Percentiles rank a stretch among this genome's conserved stretches.
Evolutionary conservation across 37 sponge, comb jelly and placozoan species (phyloP).

Genomic region (Diacarnus erythraeanus): DNA sequence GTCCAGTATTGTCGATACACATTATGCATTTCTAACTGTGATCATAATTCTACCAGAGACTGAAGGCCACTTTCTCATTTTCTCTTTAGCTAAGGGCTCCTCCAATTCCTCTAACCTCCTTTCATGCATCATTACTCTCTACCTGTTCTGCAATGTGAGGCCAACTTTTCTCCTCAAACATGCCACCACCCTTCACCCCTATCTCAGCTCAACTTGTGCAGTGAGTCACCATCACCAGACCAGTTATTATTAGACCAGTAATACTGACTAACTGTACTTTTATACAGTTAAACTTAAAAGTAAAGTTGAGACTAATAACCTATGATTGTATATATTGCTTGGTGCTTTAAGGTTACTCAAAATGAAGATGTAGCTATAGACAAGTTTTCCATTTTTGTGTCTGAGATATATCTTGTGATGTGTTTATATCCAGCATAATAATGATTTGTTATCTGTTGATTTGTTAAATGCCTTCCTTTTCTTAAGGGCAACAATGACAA

Average conservation of each 20-base stretch:
- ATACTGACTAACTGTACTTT: no score
- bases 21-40: no score
- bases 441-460: background rate
- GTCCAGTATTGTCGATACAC: no score
- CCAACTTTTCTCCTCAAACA: conserved; percentile 81
- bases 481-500: conserved; percentile 23
- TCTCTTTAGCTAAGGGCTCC: background rate
- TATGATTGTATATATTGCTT: no score
- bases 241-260: no score
- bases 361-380: no score
- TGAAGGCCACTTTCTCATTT: background rate
- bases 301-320: no score
- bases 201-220: conserved; percentile 84
- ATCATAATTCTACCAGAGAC: no score
- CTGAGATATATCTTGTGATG: background rate
- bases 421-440: conserved; percentile 6
- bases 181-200: conserved; percentile 93
- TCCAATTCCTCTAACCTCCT: conserved; percentile 43
- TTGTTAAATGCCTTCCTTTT: no score
- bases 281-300: no score
- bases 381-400: no score
- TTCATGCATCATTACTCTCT: conserved; percentile 78
- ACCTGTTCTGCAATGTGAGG: conserved; percentile 80
- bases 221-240: conserved; percentile 30
- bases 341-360: no score